Base-by-base conservation (phyloP, 2,113 vertebrate genomes). In the Nerophis lumbriciformis region DNA sequence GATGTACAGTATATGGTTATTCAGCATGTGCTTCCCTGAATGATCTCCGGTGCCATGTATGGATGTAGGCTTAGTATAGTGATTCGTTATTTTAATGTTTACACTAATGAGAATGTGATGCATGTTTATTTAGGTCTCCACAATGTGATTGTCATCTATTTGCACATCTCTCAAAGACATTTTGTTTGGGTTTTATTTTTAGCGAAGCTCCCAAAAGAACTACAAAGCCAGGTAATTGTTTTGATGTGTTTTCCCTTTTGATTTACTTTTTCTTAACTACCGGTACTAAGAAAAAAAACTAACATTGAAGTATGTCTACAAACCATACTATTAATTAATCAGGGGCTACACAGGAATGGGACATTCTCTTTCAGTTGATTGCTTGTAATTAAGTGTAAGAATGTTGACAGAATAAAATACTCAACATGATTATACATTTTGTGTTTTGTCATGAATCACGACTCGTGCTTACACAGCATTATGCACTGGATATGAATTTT, bases 121-220 rank as follows among this genome's bases (percentile, higher is more conserved):
- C 6, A 12, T 37, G 15, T 74, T 61, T 75, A 59, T 74, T 61
- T 75, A 59, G 65, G 66, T 66, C 42, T 61, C 37, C 47, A 51
- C 54, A 50, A 39, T 58, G 51, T 72, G 38, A 71, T 6, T 42
- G 58, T 65, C 2, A 63, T 65, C 64, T 51, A 53, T 71, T 85
- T 85, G 85, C 83, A 87, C 83, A 80, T 53, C 51, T 59, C 65
- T 74, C 65, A 58, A 68, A 78, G 75, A 19, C 73, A 15, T 50
- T 63, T 66, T 66, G 42, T 66, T 48, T 73, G 28, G 28, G 2
- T 28, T 3, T 28, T 28, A 28, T 28, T 65, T 74, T 72, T 67
- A 61, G 49, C 63, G 13, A 79, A 63, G 21, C 36, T 52, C 16
- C 71, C 54, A 65, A 73, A 71, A 79, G 3, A 83, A 79, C 72